phyloP scores from a whole-genome alignment of 2,888 invertebrate genomes.

The Crematogaster levior region DNA sequence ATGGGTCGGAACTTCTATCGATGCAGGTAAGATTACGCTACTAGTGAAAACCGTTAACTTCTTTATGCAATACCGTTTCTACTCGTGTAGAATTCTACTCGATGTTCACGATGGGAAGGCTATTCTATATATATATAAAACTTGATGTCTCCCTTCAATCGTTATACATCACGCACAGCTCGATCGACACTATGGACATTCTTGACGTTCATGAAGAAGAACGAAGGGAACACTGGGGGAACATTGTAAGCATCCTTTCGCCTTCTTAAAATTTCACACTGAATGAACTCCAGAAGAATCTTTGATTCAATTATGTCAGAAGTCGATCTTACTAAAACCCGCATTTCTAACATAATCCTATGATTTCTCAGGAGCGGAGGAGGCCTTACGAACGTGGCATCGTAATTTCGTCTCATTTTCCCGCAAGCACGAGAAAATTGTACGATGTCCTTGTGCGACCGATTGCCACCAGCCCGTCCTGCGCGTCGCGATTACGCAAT shows the following conservation, averaged over 20 bases:
- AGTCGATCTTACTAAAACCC: slow-evolving; percentile 17
- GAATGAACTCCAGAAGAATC: slow-evolving; percentile 1
- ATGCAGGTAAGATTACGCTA: slow-evolving; percentile 48
- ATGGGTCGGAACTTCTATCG: slow-evolving; percentile 35
- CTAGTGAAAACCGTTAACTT: slow-evolving; percentile 47
- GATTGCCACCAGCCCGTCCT: neutral
- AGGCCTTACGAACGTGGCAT: neutral
- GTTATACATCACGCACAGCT: slow-evolving; percentile 21
- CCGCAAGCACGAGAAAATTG: slow-evolving; percentile 5
- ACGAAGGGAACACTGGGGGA: neutral
- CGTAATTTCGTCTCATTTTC: slow-evolving; percentile 22
- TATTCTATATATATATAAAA: neutral
- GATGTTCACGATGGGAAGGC: neutral
- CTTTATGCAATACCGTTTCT: slow-evolving; percentile 51
- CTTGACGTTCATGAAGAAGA: neutral
- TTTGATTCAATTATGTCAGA: slow-evolving; percentile 30
- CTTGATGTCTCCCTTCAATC: neutral
- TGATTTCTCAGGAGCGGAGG: neutral
- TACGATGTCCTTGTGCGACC: neutral
- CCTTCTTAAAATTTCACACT: slow-evolving; percentile 12
- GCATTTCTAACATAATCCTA: slow-evolving; percentile 15
- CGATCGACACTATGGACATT: neutral
- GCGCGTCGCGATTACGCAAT: slow-evolving; percentile 35
- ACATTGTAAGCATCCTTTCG: slow-evolving; percentile 3
- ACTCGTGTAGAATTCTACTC: neutral